Evolutionary conservation across 2,888 invertebrate species (phyloP).

Genomic region (Chloromyia formosa): DNA sequence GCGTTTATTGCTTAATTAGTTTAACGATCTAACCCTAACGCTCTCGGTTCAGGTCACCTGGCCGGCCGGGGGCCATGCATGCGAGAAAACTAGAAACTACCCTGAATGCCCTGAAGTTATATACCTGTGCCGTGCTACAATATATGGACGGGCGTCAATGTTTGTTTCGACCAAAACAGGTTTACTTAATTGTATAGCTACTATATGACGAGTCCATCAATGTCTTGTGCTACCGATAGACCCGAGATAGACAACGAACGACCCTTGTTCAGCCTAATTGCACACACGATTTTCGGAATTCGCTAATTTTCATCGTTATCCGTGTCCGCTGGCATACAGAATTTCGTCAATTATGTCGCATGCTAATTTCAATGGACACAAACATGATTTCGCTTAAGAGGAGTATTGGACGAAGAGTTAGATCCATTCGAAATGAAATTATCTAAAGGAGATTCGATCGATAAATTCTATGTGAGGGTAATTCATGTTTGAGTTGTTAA

Average conservation of each 20-base stretch:
- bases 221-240: too few relatives aligned
- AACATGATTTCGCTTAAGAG: neutral
- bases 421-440: too few relatives aligned
- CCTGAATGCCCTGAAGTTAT: too few relatives aligned
- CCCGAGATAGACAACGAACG: neutral
- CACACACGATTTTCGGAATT: slow-evolving; percentile 28
- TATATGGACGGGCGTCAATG: neutral
- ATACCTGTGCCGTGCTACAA: neutral
- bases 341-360: slow-evolving; percentile 12
- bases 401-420: too few relatives aligned
- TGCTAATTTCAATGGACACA: neutral
- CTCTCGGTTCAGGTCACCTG: neutral
- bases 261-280: slow-evolving; percentile 38
- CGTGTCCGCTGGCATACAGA: slow-evolving; percentile 7
- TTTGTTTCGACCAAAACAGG: neutral
- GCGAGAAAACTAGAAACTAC: too few relatives aligned
- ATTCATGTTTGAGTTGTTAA: too few relatives aligned
- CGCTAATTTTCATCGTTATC: slow-evolving; percentile 9
- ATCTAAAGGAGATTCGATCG: too few relatives aligned
- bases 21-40: slow-evolving; percentile 29
- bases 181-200: neutral
- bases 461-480: too few relatives aligned
- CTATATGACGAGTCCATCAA: too few relatives aligned
- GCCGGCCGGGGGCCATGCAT: neutral
- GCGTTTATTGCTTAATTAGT: slow-evolving; percentile 48